Base-by-base conservation (phyloP, 2,888 invertebrate species). In the Nebria salina region DNA sequence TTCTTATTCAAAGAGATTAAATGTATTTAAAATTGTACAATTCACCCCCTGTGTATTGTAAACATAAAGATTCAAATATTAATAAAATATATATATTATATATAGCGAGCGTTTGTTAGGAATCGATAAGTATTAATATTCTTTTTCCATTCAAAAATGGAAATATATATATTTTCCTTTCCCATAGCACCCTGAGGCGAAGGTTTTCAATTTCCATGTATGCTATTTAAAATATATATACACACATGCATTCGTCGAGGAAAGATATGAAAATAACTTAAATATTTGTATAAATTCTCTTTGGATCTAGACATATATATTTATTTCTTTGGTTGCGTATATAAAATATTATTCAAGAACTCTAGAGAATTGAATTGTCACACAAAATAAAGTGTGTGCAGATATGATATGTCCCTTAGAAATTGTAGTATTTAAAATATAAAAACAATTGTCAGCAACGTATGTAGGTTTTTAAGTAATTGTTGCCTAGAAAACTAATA, bases 241-340 rank as follows among this genome's bases (percentile, higher is more conserved):
- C 8, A 54, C 7, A 4, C 13, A 54, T 54, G 13, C 54, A 54
- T 54, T 11, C 54, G 8, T 13, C 11, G 54, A 54, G 54, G 13
- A 54, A 54, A 54, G 54, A 54, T 54, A 54, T 54, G 54, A 54
- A 54, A 54, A 54, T 54, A 54, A 54, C 54, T 54, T 54, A 54
- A 54, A 54, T 54, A 54, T 54, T 54, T 54, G 54, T 54, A 54
- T 54, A 54, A 54, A 54, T 8, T 54, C 54, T 54, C 54, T 13
- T 7, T 11, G 54, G 54, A 54, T 34, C 34, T 34, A 5, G 34
- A 34, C 34, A 34, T 13, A 54, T 54, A 54, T 54, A 0, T 20
- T 20, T 54, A 5, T 54, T 54, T 54, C 13, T 5, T 8, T 8
- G 54, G 54, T 13, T 11, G 8, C 13, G 8, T 54, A 54, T 54